These are phyloP conservation scores for Solenopsis fugax DNA, from an alignment of 1,140 invertebrate species.

Conservation along the genomic window DNA sequence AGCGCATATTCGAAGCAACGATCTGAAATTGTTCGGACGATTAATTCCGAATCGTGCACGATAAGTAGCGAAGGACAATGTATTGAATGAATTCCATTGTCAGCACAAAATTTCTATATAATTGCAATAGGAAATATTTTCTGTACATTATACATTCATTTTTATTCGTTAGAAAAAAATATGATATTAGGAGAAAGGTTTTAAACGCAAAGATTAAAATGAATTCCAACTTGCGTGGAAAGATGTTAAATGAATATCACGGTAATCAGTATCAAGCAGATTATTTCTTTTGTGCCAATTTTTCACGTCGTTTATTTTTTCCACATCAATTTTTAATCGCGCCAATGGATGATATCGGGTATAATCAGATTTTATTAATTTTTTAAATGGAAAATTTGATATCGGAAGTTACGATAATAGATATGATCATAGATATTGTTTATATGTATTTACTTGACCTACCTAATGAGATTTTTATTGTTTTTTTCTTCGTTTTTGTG, in stretches of 20 bases:
- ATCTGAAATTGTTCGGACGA: slow-evolving; percentile 58
- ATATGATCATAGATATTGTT: slow-evolving; percentile 40
- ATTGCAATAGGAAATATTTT: not conserved
- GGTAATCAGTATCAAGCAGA: slow-evolving; percentile 43
- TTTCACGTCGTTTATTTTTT: slow-evolving; percentile 55
- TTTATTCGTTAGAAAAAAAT: slow-evolving; percentile 4
- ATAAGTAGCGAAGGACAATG: slow-evolving; percentile 15
- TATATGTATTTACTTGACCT: slow-evolving; percentile 48
- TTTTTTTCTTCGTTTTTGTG: not conserved
- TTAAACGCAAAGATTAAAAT: slow-evolving; percentile 3
- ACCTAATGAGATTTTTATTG: slow-evolving; percentile 24
- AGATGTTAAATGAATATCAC: not conserved
- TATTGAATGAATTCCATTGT: slow-evolving; percentile 22
- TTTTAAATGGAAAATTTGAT: slow-evolving; percentile 6
- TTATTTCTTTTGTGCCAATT: slow-evolving; percentile 69
- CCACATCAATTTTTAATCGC: not conserved
- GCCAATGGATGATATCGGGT: not conserved
- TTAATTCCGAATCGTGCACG: not conserved
- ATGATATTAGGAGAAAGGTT: not conserved
- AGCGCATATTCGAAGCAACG: slow-evolving; percentile 60
- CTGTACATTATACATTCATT: not conserved
- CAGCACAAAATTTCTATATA: slow-evolving; percentile 17
- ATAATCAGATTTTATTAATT: not conserved
- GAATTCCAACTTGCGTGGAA: not conserved
- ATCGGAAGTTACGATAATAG: slow-evolving; percentile 19